A percentile compares a stretch with the other conserved stretches of the same genome.
Conservation (phyloP, 35 echinoderm and acorn worm species). For the Eucidaris tribuloides region DNA sequence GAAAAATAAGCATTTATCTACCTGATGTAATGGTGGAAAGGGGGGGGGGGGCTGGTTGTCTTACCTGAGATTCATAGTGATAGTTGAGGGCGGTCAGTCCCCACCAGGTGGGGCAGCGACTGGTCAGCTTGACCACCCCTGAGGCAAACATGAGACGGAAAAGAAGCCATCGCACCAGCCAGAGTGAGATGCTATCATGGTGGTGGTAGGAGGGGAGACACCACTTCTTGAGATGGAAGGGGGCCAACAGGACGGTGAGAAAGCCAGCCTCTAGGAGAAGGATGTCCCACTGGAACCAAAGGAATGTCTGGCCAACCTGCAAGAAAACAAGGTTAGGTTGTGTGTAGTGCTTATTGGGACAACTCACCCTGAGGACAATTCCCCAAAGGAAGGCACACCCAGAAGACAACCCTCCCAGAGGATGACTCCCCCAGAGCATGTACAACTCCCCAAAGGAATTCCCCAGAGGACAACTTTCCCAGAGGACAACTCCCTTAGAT, state of each 20-base stretch:
- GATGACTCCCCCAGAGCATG: too few species aligned
- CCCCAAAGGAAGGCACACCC: too few species aligned
- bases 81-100: slow-evolving; percentile 90
- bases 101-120: slow-evolving; percentile 93
- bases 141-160: slow-evolving; percentile 98
- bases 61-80: slow-evolving; percentile 96
- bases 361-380: too few species aligned
- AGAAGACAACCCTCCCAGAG: too few species aligned
- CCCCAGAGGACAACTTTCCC: too few species aligned
- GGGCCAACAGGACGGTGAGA: slow-evolving; percentile 89
- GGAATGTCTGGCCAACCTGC: slow-evolving; percentile 95
- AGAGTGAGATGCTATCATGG: slow-evolving; percentile 83
- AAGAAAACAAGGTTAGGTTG: neutral
- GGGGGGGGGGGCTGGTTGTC: too few species aligned
- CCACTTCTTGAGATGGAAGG: slow-evolving; percentile 73
- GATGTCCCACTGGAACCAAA: slow-evolving; percentile 99
- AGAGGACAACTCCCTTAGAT: too few species aligned
- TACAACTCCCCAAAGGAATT: neutral
- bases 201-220: slow-evolving; percentile 20
- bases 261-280: slow-evolving; percentile 89
- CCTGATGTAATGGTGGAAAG: too few species aligned
- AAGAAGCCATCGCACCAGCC: slow-evolving; percentile 86
- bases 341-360: neutral
- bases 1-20: too few species aligned
- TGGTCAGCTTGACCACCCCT: slow-evolving; percentile 91